Conservation (phyloP, 2,888 invertebrate species). For the Heteropelma amictum region DNA sequence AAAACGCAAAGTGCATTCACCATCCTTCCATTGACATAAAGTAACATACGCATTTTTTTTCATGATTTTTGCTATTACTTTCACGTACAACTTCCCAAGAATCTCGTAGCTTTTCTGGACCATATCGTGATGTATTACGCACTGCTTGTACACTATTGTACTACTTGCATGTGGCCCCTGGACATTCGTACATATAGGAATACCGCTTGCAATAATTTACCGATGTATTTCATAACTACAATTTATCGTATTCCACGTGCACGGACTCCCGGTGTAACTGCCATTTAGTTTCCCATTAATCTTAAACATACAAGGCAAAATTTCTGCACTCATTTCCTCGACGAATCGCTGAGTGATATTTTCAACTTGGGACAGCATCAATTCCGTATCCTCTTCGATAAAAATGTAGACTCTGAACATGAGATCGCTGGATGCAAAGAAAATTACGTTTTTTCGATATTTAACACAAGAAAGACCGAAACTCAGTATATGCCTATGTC, state of each 20-base stretch:
- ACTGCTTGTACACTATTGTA: conserved; percentile 4
- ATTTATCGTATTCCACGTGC: conserved; percentile 29
- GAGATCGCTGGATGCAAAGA: too few species aligned
- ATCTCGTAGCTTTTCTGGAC: neutral
- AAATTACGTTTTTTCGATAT: too few species aligned
- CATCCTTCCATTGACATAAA: conserved; percentile 34
- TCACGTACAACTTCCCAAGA: conserved; percentile 10
- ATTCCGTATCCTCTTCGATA: too few species aligned
- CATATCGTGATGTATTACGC: conserved; percentile 21
- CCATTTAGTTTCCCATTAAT: conserved; percentile 1
- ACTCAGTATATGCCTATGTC: too few species aligned
- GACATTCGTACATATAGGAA: neutral
- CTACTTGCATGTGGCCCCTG: neutral
- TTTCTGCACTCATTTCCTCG: neutral
- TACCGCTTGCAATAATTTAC: conserved; percentile 26
- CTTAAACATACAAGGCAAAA: neutral
- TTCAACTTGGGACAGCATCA: too few species aligned
- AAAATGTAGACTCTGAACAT: too few species aligned
- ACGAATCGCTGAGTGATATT: neutral
- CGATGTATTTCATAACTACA: conserved; percentile 29
- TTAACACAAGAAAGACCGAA: too few species aligned
- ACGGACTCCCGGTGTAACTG: neutral
- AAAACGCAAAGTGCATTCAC: neutral
- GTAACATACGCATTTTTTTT: conserved; percentile 36
- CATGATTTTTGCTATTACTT: conserved; percentile 1